Base-by-base conservation (phyloP, 2,888 invertebrate species). In the Oscheius sp. region DNA sequence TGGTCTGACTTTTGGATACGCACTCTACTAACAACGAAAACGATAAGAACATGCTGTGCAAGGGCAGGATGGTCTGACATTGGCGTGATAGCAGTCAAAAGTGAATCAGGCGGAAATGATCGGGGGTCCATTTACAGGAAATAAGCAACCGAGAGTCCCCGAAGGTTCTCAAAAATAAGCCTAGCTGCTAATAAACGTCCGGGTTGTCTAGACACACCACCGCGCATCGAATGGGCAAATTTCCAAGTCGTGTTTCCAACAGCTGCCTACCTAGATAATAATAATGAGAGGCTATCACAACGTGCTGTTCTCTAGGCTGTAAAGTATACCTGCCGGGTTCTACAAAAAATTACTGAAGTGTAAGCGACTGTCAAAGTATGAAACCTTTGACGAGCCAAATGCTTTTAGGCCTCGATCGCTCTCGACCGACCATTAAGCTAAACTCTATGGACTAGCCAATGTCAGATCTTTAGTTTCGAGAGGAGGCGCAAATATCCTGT, bases 1-100 rank as follows among this genome's bases (percentile, higher is more conserved):
- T 59, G 59, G 44, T 59, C 14, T 59, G 59, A 59, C 30, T 59
- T 59, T 30, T 32, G n/a, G 30, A 51, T 28, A n/a, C 54, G 36
- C 54, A 36, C 33, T 54, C 17, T 22, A 26, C 38, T 17, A 41
- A n/a, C 33, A 32, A 17, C 24, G 20, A 24, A 24, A 20, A 24
- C 47, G 47, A 47, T 47, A 47, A 22, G 22, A 20, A 47, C 20
- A 54, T 54, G 54, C 22, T 32, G 54, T 12, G 47, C 20, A 22
- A 0, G 28, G 3, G 6, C 30, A 22, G 32, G 20, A 33, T 54
- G 33, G 54, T 20, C 32, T 54, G 54, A 54, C 20, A 17, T 51
- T 28, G 28, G 22, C 26, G 26, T 24, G 49, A 51, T 32, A 32
- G 4, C n/a, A 51, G 28, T 17, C 14, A 22, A 54, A 54, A 54